phyloP scores from a whole-genome alignment of 1,140 invertebrate genomes.

The Campodea augens region DNA sequence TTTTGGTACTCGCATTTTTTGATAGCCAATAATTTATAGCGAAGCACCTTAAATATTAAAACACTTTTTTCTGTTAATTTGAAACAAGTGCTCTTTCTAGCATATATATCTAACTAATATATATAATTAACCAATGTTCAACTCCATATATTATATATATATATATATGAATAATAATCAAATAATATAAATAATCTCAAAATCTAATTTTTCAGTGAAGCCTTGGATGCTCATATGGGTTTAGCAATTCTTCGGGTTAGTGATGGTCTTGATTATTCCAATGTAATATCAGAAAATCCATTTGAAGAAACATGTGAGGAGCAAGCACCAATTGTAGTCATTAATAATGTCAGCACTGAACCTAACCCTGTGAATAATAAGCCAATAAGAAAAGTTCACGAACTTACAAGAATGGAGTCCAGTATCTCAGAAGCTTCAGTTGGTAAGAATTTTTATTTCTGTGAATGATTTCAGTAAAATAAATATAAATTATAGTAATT shows the following conservation, averaged over 20 bases:
- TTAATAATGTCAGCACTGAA: too few species aligned
- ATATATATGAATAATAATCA: neutral
- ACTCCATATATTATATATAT: neutral
- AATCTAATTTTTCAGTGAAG: conserved; percentile 41
- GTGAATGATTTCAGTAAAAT: too few species aligned
- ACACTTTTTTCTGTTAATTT: conserved; percentile 1
- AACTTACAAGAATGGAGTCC: too few species aligned
- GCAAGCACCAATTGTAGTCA: too few species aligned
- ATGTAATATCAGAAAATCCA: conserved; percentile 20
- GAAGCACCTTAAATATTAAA: neutral
- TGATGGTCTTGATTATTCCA: conserved; percentile 61
- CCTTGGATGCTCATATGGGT: conserved; percentile 74
- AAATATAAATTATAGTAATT: too few species aligned
- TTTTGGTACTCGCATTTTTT: too few species aligned
- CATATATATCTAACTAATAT: conserved; percentile 7
- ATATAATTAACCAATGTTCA: neutral
- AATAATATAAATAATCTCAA: neutral
- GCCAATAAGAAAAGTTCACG: too few species aligned
- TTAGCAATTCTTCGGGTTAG: conserved; percentile 67
- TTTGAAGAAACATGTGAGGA: too few species aligned
- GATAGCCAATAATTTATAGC: neutral
- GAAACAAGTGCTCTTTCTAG: too few species aligned
- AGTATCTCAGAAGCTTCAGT: too few species aligned
- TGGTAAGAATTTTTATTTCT: too few species aligned
- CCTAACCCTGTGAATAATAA: too few species aligned